phyloP scores from a whole-genome alignment of 2,797 vertebrate genomes.

The Anguilla megastoma region DNA sequence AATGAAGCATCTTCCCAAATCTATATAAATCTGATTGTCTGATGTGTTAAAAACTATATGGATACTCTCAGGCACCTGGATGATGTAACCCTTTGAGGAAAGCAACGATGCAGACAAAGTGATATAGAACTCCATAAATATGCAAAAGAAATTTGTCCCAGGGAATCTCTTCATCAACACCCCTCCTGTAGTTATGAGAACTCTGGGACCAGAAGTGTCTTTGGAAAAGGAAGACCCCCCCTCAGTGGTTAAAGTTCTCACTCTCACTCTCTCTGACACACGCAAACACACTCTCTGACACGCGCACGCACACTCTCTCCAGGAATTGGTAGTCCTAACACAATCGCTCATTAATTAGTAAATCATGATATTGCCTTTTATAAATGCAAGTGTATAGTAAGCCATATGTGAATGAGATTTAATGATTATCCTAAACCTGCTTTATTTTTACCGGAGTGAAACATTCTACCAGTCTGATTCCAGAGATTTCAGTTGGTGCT shows the following conservation, averaged over 20 bases:
- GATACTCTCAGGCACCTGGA: not conserved
- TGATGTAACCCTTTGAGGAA: not conserved
- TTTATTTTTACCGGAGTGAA: not conserved
- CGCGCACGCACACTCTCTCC: not conserved
- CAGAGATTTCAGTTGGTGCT: not conserved
- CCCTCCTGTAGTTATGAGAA: not conserved
- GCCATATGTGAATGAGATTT: not conserved
- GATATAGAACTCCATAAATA: not conserved
- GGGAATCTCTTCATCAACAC: not conserved
- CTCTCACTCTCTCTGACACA: not conserved
- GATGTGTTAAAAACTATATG: not conserved
- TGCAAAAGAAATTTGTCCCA: not conserved
- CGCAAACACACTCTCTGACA: not conserved
- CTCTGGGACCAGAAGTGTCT: not conserved
- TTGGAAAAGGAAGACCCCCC: not conserved
- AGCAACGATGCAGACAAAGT: not conserved
- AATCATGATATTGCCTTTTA: not conserved
- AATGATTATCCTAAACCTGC: not conserved
- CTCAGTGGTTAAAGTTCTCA: not conserved
- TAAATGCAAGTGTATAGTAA: not conserved
- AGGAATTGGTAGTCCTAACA: not conserved
- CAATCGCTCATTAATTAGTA: not conserved
- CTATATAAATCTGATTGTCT: not conserved
- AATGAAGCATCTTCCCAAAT: not conserved
- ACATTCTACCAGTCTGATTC: not conserved